Evolutionary conservation across 2,797 vertebrate genomes (phyloP).

Genomic region (Ceryle rudis): DNA sequence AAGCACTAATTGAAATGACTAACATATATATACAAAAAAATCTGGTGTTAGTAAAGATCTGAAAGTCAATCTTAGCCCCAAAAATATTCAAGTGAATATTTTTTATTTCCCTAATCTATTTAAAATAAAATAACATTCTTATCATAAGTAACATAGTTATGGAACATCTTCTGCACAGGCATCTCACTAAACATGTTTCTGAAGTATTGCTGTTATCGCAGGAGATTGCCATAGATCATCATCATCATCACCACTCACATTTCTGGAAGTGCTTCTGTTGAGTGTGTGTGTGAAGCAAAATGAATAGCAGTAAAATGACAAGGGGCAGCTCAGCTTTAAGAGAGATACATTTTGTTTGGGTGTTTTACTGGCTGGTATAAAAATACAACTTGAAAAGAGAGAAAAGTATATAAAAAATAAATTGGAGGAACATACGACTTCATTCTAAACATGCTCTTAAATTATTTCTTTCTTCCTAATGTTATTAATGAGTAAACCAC

Average conservation of each 20-base stretch:
- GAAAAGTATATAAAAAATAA: background rate
- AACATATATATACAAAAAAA: background rate
- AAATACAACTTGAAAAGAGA: background rate
- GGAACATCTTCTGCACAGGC: background rate
- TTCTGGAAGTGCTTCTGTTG: background rate
- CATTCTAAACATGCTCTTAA: background rate
- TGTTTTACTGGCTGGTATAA: background rate
- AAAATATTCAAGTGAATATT: background rate
- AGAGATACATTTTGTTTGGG: background rate
- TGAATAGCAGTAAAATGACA: background rate
- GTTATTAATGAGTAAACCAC: background rate
- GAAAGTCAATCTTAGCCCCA: background rate
- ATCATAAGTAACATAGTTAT: background rate
- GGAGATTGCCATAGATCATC: background rate
- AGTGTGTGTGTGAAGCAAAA: background rate
- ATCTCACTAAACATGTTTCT: background rate
- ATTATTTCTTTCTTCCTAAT: background rate
- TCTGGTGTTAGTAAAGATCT: background rate
- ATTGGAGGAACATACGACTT: background rate
- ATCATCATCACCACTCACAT: too few relatives aligned
- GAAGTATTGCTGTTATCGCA: background rate
- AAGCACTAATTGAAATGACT: background rate
- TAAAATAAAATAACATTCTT: background rate
- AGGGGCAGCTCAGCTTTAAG: background rate
- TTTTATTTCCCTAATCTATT: background rate